Conservation (phyloP, 2,113 vertebrate species). For the Podilymbus podiceps region DNA sequence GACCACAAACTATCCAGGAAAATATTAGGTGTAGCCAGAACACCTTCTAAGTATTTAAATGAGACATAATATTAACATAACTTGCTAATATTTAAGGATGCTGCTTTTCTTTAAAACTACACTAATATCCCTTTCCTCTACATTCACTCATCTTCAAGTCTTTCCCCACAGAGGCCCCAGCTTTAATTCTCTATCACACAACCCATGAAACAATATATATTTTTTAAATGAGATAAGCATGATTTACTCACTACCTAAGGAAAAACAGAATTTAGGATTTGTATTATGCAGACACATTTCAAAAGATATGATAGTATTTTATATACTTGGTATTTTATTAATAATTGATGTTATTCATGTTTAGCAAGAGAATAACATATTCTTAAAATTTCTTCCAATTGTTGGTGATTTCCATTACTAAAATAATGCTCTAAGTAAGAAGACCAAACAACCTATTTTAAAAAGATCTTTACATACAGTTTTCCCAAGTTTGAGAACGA, state of each 20-base stretch:
- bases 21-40: neutral
- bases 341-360: neutral
- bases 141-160: neutral
- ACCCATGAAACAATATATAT: neutral
- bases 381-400: neutral
- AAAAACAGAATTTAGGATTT: neutral
- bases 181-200: neutral
- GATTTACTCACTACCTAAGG: neutral
- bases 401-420: neutral
- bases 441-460: neutral
- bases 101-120: neutral
- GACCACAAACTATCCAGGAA: neutral
- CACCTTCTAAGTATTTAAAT: neutral
- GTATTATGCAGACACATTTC: neutral
- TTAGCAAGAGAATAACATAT: neutral
- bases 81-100: neutral
- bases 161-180: neutral
- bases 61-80: neutral
- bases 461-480: slow-evolving; percentile 72
- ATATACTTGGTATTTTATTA: neutral
- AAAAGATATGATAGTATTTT: neutral
- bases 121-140: neutral
- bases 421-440: neutral
- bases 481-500: slow-evolving; percentile 86
- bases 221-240: neutral